Evolutionary conservation across 2,888 invertebrate species (phyloP).

Genomic region (Ichneumon xanthorius): DNA sequence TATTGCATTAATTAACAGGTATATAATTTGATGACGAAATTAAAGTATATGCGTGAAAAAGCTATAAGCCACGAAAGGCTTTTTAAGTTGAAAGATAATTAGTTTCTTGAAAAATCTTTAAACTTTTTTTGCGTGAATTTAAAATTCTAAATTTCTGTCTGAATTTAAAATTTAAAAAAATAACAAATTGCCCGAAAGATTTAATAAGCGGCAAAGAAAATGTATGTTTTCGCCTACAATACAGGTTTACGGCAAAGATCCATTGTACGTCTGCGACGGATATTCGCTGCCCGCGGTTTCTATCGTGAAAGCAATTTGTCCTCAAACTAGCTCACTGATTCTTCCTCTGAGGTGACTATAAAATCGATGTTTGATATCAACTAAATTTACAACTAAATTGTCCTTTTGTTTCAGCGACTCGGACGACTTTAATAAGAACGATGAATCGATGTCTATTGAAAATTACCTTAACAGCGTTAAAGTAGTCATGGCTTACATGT

Average conservation of each 20-base stretch:
- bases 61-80: too few species aligned
- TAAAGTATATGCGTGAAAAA: too few species aligned
- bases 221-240: background rate
- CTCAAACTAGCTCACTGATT: slow-evolving; percentile 69
- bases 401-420: slow-evolving; percentile 66
- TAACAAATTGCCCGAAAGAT: slow-evolving; percentile 14
- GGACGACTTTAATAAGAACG: slow-evolving; percentile 46
- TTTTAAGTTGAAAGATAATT: too few species aligned
- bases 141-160: too few species aligned
- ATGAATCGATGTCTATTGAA: slow-evolving; percentile 70
- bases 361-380: slow-evolving; percentile 4
- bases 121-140: too few species aligned
- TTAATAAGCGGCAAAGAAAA: slow-evolving; percentile 2
- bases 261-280: slow-evolving; percentile 72
- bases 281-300: slow-evolving; percentile 71
- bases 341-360: slow-evolving; percentile 71
- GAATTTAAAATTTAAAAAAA: background rate
- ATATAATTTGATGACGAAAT: background rate
- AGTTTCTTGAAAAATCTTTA: too few species aligned
- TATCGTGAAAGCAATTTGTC: slow-evolving; percentile 65
- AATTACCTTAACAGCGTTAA: slow-evolving; percentile 71
- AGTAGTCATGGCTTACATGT: slow-evolving; percentile 73
- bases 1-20: background rate
- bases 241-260: slow-evolving; percentile 70
- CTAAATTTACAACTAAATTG: background rate